phyloP scores from a whole-genome alignment of 2,888 invertebrate genomes.

The Epirrhoe alternata region DNA sequence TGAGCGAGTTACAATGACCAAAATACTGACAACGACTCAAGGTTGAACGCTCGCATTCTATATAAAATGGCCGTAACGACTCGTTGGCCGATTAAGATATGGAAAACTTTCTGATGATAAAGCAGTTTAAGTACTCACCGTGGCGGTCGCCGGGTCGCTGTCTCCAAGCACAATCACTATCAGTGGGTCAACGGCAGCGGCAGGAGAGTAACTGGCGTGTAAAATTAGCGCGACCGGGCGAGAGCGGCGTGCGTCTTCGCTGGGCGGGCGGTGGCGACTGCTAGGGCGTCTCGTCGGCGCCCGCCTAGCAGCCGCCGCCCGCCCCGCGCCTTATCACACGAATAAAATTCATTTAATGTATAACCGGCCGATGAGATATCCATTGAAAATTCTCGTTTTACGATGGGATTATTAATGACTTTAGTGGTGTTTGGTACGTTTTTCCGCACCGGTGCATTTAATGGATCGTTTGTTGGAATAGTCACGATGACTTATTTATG shows the following conservation, averaged over 20 bases:
- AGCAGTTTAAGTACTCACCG: conserved; percentile 60
- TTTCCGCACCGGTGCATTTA: conserved; percentile 50
- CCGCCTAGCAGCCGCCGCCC: conserved; percentile 68
- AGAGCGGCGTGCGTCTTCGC: conserved; percentile 64
- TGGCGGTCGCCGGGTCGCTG: conserved; percentile 39
- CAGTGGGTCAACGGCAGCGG: conserved; percentile 68
- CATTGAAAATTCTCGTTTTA: conserved; percentile 74
- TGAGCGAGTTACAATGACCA: conserved; percentile 70
- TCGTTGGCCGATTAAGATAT: conserved; percentile 67
- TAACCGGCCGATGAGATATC: conserved; percentile 72
- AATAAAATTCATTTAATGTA: conserved; percentile 83
- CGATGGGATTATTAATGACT: conserved; percentile 66
- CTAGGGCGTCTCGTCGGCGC: conserved; percentile 75
- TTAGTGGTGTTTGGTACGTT: conserved; percentile 61
- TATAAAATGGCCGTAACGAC: conserved; percentile 78
- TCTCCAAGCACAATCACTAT: conserved; percentile 72
- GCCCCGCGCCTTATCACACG: conserved; percentile 79
- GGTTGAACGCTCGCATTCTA: conserved; percentile 72
- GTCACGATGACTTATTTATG: conserved; percentile 29
- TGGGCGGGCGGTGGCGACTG: conserved; percentile 70
- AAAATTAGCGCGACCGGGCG: conserved; percentile 68
- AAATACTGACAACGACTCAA: conserved; percentile 75
- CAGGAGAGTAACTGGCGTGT: conserved; percentile 70
- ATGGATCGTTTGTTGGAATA: conserved; percentile 37
- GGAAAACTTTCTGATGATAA: conserved; percentile 52